Percentiles rank a stretch among this genome's conserved stretches.
Evolutionary conservation across 1,140 invertebrate species (phyloP).

Genomic region (Bombus pyrosoma): DNA sequence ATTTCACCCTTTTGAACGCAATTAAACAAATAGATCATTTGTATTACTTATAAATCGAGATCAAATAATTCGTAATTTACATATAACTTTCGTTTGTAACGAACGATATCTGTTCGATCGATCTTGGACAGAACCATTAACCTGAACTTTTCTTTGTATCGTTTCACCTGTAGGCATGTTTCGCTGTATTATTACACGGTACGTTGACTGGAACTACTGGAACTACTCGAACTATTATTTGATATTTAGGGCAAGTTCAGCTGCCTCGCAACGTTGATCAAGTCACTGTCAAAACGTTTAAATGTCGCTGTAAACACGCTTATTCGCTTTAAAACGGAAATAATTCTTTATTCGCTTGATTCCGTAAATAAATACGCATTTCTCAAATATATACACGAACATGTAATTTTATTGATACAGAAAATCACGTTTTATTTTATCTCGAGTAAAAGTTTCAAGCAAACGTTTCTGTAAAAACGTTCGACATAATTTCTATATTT

Average conservation of each 20-base stretch:
- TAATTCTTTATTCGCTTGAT: background rate
- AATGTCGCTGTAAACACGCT: background rate
- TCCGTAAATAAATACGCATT: background rate
- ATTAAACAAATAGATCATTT: background rate
- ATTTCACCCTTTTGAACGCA: no score
- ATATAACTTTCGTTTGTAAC: background rate
- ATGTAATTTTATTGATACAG: no score
- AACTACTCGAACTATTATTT: constrained; percentile 20
- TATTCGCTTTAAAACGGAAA: background rate
- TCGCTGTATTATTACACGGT: constrained; percentile 28
- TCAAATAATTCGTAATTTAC: background rate
- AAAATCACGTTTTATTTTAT: no score
- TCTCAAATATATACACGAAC: background rate
- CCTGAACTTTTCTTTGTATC: background rate
- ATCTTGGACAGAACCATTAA: background rate
- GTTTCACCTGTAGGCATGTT: background rate
- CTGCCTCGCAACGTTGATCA: background rate
- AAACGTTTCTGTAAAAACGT: background rate
- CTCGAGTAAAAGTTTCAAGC: no score
- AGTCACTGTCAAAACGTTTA: constrained; percentile 16
- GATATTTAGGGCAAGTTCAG: constrained; percentile 49
- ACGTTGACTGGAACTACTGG: constrained; percentile 25
- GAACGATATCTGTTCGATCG: background rate
- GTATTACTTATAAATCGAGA: background rate
- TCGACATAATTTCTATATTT: background rate